Conservation (phyloP, 2,113 vertebrate species). For the Halichoeres trimaculatus region DNA sequence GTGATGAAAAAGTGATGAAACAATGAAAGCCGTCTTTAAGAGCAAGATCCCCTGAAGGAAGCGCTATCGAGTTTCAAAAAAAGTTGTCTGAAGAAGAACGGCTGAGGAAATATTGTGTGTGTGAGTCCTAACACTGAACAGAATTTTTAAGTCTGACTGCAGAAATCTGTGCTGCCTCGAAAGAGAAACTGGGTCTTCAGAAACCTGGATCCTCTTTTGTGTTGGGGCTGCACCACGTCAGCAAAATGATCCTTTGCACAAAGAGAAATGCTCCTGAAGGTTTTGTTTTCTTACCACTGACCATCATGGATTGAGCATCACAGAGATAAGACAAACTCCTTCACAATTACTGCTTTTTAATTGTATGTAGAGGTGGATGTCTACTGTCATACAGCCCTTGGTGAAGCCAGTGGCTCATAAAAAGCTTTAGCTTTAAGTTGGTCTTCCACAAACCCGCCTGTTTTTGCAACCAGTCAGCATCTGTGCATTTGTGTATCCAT, state of each 20-base stretch:
- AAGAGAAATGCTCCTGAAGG: background rate
- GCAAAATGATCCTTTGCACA: background rate
- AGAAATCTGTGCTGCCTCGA: background rate
- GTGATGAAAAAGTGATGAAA: constrained; percentile 50
- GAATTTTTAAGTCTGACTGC: constrained; percentile 23
- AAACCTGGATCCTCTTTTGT: background rate
- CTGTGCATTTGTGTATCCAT: constrained; percentile 4
- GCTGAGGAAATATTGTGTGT: background rate
- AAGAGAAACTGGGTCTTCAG: background rate
- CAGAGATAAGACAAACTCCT: too few species aligned
- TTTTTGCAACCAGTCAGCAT: constrained; percentile 14
- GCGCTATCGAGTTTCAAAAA: constrained; percentile 21
- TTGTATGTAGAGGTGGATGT: too few species aligned
- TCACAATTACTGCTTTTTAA: too few species aligned
- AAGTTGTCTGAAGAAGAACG: constrained; percentile 9
- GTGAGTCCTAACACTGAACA: background rate
- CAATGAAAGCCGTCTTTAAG: constrained; percentile 8
- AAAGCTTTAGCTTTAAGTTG: background rate
- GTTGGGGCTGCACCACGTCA: background rate
- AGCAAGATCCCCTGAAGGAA: constrained; percentile 32
- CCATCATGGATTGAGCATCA: background rate
- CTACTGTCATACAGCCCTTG: too few species aligned
- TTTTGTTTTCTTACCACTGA: background rate
- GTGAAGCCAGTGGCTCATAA: too few species aligned
- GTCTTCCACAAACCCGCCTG: background rate